Base-by-base conservation (phyloP, 64 coral and sea anemone genomes). In the Catalaphyllia jardinei region DNA sequence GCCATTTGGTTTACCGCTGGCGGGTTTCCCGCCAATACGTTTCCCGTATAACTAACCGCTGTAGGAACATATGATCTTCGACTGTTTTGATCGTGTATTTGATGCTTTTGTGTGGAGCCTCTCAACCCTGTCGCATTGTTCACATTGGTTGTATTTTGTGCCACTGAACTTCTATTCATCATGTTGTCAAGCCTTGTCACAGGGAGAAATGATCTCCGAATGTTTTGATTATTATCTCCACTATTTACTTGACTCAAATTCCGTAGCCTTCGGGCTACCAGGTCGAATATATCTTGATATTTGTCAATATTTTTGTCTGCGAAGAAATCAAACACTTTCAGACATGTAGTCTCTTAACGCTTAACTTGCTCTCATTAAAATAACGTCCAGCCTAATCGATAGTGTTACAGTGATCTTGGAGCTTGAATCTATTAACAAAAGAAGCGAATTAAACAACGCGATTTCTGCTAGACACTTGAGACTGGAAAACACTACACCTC, bases 291-390 rank as follows among this genome's bases (percentile, higher is more conserved):
- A 71, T 19, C 63, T 69, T 67, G 20, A 71, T 71, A 85, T n/a
- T 85, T 85, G 62, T 85, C 81, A 71, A 31, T 65, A 71, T 12
- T 71, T 51, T 50, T 50, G 81, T 50, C 81, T 85, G 81, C 20
- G 63, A 85, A 79, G 27, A 50, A 71, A 50, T 77, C 39, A 46
- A 15, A 71, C 33, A 14, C 8, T 71, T 35, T 65, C 8, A 85
- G 67, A 71, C 31, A 61, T 80, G 28, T 28, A 46, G 42, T 46
- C 3, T 46, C 6, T 27, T 80, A 8, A 60, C 65, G 15, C 10
- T 57, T 13, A 46, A 46, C 42, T 5, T 13, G 54, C 54, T 7
- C 15, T 57, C 54, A 57, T 2, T 13, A 57, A 57, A 13, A 57
- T 46, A 46, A 46, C 4, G 42, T 35, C 42, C 42, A 46, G 42